Percentiles rank a stretch among this genome's conserved stretches.
These are phyloP conservation scores for Cyclina sinensis DNA, from an alignment of 1,140 invertebrate genomes.

Conservation along the genomic window DNA sequence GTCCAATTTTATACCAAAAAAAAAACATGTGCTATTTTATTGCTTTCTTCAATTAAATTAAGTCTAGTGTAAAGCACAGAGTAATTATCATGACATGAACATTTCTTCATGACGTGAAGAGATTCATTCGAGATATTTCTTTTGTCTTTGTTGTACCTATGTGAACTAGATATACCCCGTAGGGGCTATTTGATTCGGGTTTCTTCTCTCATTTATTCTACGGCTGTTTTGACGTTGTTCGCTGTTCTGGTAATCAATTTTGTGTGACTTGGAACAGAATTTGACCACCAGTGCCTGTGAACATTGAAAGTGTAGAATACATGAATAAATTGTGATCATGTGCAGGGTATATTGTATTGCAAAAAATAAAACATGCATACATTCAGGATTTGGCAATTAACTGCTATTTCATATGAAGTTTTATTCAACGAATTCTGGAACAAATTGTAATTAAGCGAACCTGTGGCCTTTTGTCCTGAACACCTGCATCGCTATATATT, in stretches of 20 bases:
- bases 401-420: background rate
- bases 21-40: background rate
- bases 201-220: background rate
- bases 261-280: slow-evolving; percentile 55
- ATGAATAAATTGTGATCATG: background rate
- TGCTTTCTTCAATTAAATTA: background rate
- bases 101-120: background rate
- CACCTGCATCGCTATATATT: too few relatives aligned
- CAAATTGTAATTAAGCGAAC: background rate
- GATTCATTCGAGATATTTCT: background rate
- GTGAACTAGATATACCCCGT: background rate
- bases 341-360: too few relatives aligned
- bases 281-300: slow-evolving; percentile 51
- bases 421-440: background rate
- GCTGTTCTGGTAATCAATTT: background rate
- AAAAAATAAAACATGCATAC: background rate
- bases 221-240: background rate
- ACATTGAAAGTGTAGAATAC: background rate
- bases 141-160: background rate
- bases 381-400: too few relatives aligned
- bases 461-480: too few relatives aligned
- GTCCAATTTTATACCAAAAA: too few relatives aligned
- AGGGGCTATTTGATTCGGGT: background rate
- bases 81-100: background rate
- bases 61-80: background rate